Conservation (phyloP, 2,113 vertebrate genomes). For the Mesocricetus auratus region DNA sequence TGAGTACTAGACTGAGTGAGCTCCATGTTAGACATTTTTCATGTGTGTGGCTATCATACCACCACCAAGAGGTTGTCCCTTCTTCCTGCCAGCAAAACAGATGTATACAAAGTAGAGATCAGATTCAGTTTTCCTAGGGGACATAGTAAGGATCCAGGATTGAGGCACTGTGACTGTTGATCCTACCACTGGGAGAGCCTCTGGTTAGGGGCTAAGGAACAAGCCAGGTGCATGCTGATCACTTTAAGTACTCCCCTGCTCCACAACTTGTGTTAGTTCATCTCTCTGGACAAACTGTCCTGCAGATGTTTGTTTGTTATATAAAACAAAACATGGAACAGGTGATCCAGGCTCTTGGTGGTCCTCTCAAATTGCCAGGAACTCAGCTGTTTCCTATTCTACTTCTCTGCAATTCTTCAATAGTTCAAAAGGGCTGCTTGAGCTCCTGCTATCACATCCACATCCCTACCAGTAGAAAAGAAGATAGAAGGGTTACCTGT, state of each 20-base stretch:
- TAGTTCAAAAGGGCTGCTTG: neutral
- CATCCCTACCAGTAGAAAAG: neutral
- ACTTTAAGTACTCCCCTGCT: neutral
- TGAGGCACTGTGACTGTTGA: neutral
- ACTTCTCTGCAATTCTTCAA: neutral
- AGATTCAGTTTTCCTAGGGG: neutral
- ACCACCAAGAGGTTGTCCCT: neutral
- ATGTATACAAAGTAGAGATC: neutral
- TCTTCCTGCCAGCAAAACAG: neutral
- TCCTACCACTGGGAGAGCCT: neutral
- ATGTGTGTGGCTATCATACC: neutral
- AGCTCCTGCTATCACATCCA: neutral
- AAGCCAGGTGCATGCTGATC: rapidly evolving
- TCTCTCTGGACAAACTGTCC: neutral
- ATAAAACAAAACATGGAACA: neutral
- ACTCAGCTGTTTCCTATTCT: neutral
- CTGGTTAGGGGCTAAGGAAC: neutral
- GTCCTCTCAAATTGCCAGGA: neutral
- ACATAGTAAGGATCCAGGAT: neutral
- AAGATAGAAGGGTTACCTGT: neutral
- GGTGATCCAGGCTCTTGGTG: neutral
- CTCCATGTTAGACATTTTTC: neutral
- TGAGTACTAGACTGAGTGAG: neutral
- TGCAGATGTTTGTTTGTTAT: neutral
- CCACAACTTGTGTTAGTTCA: rapidly evolving